phyloP scores from a whole-genome alignment of 2,797 vertebrate genomes.

The Gadopsis marmoratus region DNA sequence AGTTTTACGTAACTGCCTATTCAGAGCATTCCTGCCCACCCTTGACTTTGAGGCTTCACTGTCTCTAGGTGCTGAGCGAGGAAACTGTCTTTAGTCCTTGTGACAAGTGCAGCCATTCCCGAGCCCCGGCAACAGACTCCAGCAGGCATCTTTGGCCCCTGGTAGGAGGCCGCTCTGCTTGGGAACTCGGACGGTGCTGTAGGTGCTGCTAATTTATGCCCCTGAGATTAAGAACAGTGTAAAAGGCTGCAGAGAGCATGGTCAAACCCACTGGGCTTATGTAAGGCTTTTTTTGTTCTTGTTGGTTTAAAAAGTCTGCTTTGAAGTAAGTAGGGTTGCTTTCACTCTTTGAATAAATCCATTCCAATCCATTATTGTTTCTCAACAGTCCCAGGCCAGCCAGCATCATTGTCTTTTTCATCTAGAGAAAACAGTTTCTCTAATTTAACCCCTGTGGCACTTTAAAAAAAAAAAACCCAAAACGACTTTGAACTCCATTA shows the following conservation, averaged over 20 bases:
- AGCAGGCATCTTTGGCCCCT: constrained; percentile 59
- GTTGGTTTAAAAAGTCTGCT: constrained; percentile 47
- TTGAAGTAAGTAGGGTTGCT: constrained; percentile 39
- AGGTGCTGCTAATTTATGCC: constrained; percentile 81
- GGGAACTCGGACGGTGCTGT: constrained; percentile 62
- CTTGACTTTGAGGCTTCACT: constrained; percentile 81
- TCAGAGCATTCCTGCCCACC: constrained; percentile 81
- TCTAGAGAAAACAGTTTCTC: constrained; percentile 27
- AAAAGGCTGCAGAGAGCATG: constrained; percentile 69
- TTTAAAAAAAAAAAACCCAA: background rate
- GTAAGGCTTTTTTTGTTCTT: constrained; percentile 67
- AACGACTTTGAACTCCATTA: constrained; percentile 44
- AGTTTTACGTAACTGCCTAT: constrained; percentile 83
- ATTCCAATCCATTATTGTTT: constrained; percentile 17
- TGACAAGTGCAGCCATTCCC: constrained; percentile 79
- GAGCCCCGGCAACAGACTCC: constrained; percentile 72
- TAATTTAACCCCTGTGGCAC: constrained; percentile 51
- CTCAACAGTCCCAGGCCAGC: constrained; percentile 13
- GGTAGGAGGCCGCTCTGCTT: constrained; percentile 63
- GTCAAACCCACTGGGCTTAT: constrained; percentile 68
- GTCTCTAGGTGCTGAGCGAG: constrained; percentile 73
- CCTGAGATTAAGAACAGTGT: constrained; percentile 74
- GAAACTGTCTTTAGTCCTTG: constrained; percentile 75
- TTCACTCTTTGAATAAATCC: constrained; percentile 35
- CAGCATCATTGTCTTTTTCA: constrained; percentile 38